Conservation (phyloP, 1,140 invertebrate genomes). For the Scaptomyza hsui region DNA sequence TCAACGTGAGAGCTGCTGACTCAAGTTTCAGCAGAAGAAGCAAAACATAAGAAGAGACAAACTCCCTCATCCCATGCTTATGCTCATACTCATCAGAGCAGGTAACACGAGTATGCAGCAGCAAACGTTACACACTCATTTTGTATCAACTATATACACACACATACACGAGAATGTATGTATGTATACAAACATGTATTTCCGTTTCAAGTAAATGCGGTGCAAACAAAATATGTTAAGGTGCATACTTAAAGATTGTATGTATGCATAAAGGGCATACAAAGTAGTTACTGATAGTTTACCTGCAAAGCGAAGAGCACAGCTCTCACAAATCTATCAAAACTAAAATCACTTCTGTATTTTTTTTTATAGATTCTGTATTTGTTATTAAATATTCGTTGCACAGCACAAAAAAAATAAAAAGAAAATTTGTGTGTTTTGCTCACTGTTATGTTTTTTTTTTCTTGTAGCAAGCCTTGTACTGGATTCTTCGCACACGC, state of each 20-base stretch:
- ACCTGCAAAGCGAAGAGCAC: conserved; percentile 13
- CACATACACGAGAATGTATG: neutral
- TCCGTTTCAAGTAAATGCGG: conserved; percentile 23
- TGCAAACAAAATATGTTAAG: conserved; percentile 31
- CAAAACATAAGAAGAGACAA: conserved; percentile 9
- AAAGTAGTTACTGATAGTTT: conserved; percentile 11
- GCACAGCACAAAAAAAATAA: conserved; percentile 24
- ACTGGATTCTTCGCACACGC: conserved; percentile 23
- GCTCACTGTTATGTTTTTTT: conserved; percentile 8
- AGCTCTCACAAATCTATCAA: conserved; percentile 12
- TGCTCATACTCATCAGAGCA: conserved; percentile 17
- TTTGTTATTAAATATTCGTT: neutral
- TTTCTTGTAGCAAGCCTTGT: conserved; percentile 17
- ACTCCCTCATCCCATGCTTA: conserved; percentile 9
- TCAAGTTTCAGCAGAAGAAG: conserved; percentile 7
- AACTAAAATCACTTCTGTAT: neutral
- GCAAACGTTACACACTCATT: conserved; percentile 16
- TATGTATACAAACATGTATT: conserved; percentile 26
- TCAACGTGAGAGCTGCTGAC: conserved; percentile 10
- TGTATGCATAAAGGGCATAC: conserved; percentile 16
- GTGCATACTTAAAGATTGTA: conserved; percentile 19
- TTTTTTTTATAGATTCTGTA: neutral
- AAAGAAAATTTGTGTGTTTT: conserved; percentile 12
- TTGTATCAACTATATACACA: conserved; percentile 17
- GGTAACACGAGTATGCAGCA: conserved; percentile 22